Base-by-base conservation (phyloP, 1,140 invertebrate genomes). In the Dreissena polymorpha region DNA sequence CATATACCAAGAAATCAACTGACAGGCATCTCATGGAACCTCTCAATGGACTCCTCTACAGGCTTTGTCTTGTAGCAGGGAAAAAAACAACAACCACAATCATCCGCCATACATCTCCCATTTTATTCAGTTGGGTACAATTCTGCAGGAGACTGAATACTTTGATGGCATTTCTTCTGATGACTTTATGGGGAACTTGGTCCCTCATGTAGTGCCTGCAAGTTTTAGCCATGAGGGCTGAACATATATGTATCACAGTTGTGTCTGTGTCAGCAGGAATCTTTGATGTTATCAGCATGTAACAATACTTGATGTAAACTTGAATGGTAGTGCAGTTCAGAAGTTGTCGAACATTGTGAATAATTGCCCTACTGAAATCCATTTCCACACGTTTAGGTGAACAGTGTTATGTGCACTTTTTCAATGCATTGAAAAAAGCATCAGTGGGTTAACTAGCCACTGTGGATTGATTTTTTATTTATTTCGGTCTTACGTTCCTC, bases 1-100 rank as follows among this genome's bases (percentile, higher is more conserved):
- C n/a, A n/a, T n/a, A n/a, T n/a, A n/a, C n/a, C n/a, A n/a, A n/a
- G n/a, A n/a, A n/a, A n/a, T n/a, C n/a, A n/a, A n/a, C n/a, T n/a
- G n/a, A n/a, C n/a, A n/a, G 64, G 64, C 64, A 67, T 67, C 13
- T 10, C 64, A 12, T 67, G 12, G 64, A 67, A 67, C 25, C 64
- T n/a, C 25, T 67, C 10, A 14, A 67, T 13, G 13, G 18, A 12
- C 10, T 10, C 25, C 10, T 21, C 12, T 12, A 67, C 64, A 10
- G 18, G 13, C 10, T 10, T 23, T 21, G 25, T 67, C 23, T n/a
- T 23, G 10, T 14, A 10, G 12, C 64, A 14, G 12, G 64, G 12
- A 12, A 12, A 12, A 23, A 67, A 67, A n/a, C n/a, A 14, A 67
- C 10, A 67, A 67, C 25, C 10, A n/a, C 64, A 21, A 67, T n/a